Evolutionary conservation across 2,113 vertebrate genomes (phyloP).

Genomic region (Epinephelus moara): DNA sequence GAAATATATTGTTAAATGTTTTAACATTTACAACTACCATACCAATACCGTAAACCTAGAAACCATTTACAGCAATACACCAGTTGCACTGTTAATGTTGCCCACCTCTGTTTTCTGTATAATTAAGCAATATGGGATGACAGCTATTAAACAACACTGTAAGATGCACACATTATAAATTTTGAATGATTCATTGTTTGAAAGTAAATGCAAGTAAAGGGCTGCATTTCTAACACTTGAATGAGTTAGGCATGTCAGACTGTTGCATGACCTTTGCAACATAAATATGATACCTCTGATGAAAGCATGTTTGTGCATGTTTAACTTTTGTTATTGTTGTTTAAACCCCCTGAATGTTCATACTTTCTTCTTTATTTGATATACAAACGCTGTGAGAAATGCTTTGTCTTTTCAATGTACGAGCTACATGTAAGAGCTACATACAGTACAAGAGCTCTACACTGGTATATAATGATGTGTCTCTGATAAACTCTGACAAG

Average conservation of each 20-base stretch:
- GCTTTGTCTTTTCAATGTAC: not conserved
- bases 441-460: too few relatives aligned
- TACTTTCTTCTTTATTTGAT: not conserved
- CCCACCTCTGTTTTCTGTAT: not conserved
- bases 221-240: not conserved
- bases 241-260: not conserved
- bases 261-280: constrained; percentile 10
- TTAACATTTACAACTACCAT: not conserved
- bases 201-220: not conserved
- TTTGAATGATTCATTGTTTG: not conserved
- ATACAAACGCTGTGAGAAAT: not conserved
- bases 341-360: not conserved
- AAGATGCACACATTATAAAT: not conserved
- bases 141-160: not conserved
- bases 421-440: not conserved
- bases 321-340: not conserved
- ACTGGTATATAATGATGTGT: not conserved
- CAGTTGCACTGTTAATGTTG: not conserved
- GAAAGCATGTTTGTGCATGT: constrained; percentile 26
- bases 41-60: too few relatives aligned
- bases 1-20: not conserved
- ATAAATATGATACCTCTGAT: not conserved
- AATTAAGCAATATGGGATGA: not conserved
- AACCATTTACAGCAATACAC: too few relatives aligned
- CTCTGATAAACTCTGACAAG: not conserved